Evolutionary conservation across 1,140 invertebrate genomes (phyloP).

Genomic region (Drosophila pseudoananassae): DNA sequence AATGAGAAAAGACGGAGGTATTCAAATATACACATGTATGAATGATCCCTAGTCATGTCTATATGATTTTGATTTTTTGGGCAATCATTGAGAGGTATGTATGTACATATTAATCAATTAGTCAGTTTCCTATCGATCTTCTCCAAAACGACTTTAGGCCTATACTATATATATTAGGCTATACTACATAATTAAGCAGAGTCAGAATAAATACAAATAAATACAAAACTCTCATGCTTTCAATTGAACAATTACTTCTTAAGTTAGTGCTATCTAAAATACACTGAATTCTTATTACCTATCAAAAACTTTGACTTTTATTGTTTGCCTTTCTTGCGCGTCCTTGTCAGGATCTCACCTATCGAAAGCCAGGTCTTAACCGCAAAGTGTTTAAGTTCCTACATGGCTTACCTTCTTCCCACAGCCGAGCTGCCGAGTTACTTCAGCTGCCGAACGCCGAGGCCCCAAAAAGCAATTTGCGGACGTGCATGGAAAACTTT

Average conservation of each 20-base stretch:
- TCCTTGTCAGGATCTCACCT: slow-evolving; percentile 37
- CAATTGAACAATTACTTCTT: neutral
- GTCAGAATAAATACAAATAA: too few species aligned
- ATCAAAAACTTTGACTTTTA: slow-evolving; percentile 14
- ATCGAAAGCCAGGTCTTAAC: slow-evolving; percentile 59
- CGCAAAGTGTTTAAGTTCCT: slow-evolving; percentile 76
- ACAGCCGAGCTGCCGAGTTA: neutral
- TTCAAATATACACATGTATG: too few species aligned
- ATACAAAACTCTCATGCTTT: too few species aligned
- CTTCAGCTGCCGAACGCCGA: neutral
- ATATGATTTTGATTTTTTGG: too few species aligned
- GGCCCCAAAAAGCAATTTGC: slow-evolving; percentile 76
- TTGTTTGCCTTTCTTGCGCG: slow-evolving; percentile 45
- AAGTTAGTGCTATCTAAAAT: neutral
- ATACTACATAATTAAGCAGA: too few species aligned
- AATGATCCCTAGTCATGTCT: too few species aligned
- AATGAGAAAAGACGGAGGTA: too few species aligned
- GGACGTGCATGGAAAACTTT: slow-evolving; percentile 82
- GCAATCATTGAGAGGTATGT: too few species aligned
- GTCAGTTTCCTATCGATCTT: too few species aligned
- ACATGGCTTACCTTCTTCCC: slow-evolving; percentile 37
- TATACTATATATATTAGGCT: too few species aligned
- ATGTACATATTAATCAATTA: too few species aligned
- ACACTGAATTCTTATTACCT: slow-evolving; percentile 2
- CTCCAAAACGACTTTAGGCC: too few species aligned